Evolutionary conservation across 2,888 invertebrate genomes (phyloP).

Genomic region (Drosophila lutescens): DNA sequence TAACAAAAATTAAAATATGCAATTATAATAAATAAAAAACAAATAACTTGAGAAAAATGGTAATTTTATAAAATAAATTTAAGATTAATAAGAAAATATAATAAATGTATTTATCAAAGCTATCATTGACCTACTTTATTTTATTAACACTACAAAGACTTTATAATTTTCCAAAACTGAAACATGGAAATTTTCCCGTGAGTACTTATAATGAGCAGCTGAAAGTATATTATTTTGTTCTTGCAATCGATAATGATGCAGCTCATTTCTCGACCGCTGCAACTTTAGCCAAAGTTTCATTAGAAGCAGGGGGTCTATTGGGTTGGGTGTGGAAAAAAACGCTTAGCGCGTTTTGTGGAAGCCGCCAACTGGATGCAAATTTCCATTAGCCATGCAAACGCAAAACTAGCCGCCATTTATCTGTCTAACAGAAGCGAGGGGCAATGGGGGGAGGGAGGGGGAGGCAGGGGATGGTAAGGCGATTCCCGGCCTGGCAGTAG

Average conservation of each 20-base stretch:
- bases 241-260: conserved; percentile 12
- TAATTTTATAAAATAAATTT: too few species aligned
- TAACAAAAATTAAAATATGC: not conserved
- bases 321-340: conserved; percentile 14
- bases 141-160: not conserved
- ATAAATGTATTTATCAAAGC: not conserved
- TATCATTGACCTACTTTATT: not conserved
- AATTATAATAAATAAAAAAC: not conserved
- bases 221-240: not conserved
- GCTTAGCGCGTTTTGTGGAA: conserved; percentile 42
- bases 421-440: conserved; percentile 64
- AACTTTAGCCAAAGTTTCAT: conserved; percentile 18
- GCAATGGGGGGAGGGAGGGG: not conserved
- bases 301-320: not conserved
- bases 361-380: conserved; percentile 77
- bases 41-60: not conserved
- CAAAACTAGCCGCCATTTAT: conserved; percentile 79
- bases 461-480: not conserved
- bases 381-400: conserved; percentile 80
- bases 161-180: not conserved
- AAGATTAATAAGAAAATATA: too few species aligned
- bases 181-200: not conserved
- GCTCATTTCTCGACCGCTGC: conserved; percentile 33
- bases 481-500: conserved; percentile 70
- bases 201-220: not conserved